Base-by-base conservation (phyloP, 2,113 vertebrate genomes). In the Scolopax mira region DNA sequence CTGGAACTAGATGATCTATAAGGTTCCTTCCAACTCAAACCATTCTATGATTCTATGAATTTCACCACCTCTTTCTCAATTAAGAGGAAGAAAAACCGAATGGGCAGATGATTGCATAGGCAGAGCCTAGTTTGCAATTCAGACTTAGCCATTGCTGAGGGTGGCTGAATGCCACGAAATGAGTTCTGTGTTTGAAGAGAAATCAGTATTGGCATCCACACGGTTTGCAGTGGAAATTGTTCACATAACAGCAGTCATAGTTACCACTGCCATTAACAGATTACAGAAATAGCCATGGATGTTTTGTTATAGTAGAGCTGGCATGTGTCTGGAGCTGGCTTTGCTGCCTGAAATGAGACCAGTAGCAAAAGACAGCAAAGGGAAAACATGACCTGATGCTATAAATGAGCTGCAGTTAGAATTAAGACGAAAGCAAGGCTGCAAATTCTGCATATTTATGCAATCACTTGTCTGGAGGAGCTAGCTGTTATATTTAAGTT, bases 371-470 rank as follows among this genome's bases (percentile, higher is more conserved):
- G 31, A 65, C 44, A 89, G 33, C 28, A 55, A 75, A 33, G 69
- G 52, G 51, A 58, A 95, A 87, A 55, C 14, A 44, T 42, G 35
- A 54, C 54, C 46, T 69, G 74, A 79, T 78, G 77, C 82, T 72
- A 23, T 13, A 42, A 80, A 66, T 31, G 62, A 94, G 48, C 90
- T 71, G 57, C 3, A 2, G 55, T 74, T 48, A 52, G 66, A 90
- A 92, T 74, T 30, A 92, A 92, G n/a, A 65, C 0, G 60, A 89
- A 87, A 94, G 58, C 62, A 85, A 72, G 33, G 37, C 70, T 58
- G 70, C 48, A 82, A 80, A 58, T n/a, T 70, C 86, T 93, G 81
- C 84, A 70, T 93, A 90, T 94, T 94, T 89, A 89, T 96, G 85
- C 67, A 96, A 82, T 91, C 75, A 85, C 67, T 92, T 77, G 41